Base-by-base conservation (phyloP, 1,140 invertebrate species). In the Melipona quadrifasciata region DNA sequence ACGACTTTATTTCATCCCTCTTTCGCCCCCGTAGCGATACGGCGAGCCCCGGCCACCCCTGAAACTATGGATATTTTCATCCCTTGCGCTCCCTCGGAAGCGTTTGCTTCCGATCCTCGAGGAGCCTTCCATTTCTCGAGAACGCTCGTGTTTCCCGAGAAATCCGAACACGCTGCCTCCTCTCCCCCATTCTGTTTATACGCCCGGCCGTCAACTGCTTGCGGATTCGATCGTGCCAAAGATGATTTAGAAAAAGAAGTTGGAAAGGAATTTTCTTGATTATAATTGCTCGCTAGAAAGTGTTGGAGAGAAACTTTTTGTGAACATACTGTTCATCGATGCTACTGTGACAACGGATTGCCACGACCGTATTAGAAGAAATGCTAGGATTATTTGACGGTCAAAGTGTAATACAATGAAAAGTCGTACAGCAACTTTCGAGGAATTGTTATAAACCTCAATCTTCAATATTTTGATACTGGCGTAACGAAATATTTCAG, bases 1-100 rank as follows among this genome's bases (percentile, higher is more conserved):
- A 80, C 77, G 82, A 80, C 82, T 84, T 84, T 84, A 84, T 84
- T 80, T 80, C 76, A 73, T 84, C 82, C 77, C 70, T 57, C 55
- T 68, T 73, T 80, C 77, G 77, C 68, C 61, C 74, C 75, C 34
- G 53, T 58, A 73, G 70, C 76, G 58, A 84, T 84, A 80, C 82
- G 17, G 17, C 75, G 2, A 24, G 58, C 47, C n/a, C 14, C 47
- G 1, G 4, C n/a, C 8, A 4, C 16, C 64, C 39, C 39, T 24
- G 14, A 53, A 68, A 71, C 82, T 79, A 84, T 79, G 76, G 82
- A 78, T 84, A 84, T 83, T 78, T 83, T 68, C 75, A 84, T 84
- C 67, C 77, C 67, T 65, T 64, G 74, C 67, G 73, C 55, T 70
- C 65, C 27, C n/a, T 67, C 53, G 27, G 39, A 61, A 84, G 58